Evolutionary conservation across 2,113 vertebrate genomes (phyloP), one percentile per base, ranked within the genome.

Genomic region (Sander vitreus): DNA sequence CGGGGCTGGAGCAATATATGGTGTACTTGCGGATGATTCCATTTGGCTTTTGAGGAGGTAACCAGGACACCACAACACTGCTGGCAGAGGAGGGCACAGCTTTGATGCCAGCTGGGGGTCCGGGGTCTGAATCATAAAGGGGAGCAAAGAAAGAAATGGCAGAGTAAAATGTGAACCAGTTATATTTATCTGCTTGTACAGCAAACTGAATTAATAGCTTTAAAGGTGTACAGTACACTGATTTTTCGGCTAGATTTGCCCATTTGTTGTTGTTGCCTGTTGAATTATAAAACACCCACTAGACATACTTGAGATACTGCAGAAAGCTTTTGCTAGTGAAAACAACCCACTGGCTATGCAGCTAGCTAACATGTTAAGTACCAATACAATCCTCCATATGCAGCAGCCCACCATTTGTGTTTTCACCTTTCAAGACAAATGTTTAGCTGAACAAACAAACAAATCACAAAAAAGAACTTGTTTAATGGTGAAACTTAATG

Each of bases 21-120:
- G 97, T 99, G 94, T 99, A 99, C 78, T 99, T 99, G 81, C 97
- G 96, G 92, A 99, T 99, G 91, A 99, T 97, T 83, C 98, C 98
- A 15, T 99, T 99, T 78, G 98, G 98, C 76, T 99, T 99, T 81
- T 97, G 93, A 0, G 98, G 98, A 0, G 98, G 97, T 33, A 99
- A 95, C 98, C 98, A 99, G 65, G 98, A 99, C 66, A 99, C 98
- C 21, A 99, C 97, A 57, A 99, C 98, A 16, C 97, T 99, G 94
- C 95, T 97, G 92, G 98, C 94, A 0, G 98, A 99, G 2, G 97
- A 98, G 0, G 98, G 97, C 53, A 99, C 97, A 0, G 98, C 97
- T 95, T 99, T 99, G 94, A 99, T 99, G 80, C 97, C 97, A 3
- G 98, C 98, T 0, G 98, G 98, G 53, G 98, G 98, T 74, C 98